Evolutionary conservation across 2,113 vertebrate species (phyloP).

Genomic region (Eudyptes chrysolophus): DNA sequence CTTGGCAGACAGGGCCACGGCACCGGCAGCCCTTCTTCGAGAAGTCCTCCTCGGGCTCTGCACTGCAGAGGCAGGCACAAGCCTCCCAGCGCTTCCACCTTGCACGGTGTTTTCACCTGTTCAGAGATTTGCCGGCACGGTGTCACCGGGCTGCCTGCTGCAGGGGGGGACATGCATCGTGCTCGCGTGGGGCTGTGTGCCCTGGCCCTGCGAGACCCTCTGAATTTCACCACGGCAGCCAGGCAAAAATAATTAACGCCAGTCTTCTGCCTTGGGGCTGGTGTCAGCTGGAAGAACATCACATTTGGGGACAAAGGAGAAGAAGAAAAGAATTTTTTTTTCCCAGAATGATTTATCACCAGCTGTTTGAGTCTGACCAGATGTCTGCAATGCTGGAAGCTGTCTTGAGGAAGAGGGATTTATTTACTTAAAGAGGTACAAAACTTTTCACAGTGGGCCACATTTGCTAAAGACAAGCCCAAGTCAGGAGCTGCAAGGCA

Average conservation of each 20-base stretch:
- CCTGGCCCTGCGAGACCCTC: fast-evolving
- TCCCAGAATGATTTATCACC: neutral
- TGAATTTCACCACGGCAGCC: neutral
- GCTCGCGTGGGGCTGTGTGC: fast-evolving
- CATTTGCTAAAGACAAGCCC: neutral
- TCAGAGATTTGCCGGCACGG: fast-evolving
- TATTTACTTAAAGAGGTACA: neutral
- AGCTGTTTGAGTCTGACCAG: neutral
- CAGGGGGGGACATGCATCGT: fast-evolving
- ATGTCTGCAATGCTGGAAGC: neutral
- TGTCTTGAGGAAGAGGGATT: neutral
- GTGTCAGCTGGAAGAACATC: neutral
- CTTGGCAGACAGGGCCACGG: fast-evolving
- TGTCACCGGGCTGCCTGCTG: neutral
- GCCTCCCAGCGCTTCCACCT: neutral
- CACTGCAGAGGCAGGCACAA: fast-evolving
- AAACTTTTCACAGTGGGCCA: neutral
- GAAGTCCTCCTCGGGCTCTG: neutral
- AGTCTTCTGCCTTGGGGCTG: neutral
- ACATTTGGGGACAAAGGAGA: neutral
- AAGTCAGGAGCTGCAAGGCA: neutral
- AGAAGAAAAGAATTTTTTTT: neutral
- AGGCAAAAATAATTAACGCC: neutral
- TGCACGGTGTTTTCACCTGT: fast-evolving
- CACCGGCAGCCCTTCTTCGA: fast-evolving